A percentile compares a stretch with the other conserved stretches of the same genome.
Evolutionary conservation across 2,797 vertebrate species (phyloP).

Genomic region (Rhynchonycteris naso): DNA sequence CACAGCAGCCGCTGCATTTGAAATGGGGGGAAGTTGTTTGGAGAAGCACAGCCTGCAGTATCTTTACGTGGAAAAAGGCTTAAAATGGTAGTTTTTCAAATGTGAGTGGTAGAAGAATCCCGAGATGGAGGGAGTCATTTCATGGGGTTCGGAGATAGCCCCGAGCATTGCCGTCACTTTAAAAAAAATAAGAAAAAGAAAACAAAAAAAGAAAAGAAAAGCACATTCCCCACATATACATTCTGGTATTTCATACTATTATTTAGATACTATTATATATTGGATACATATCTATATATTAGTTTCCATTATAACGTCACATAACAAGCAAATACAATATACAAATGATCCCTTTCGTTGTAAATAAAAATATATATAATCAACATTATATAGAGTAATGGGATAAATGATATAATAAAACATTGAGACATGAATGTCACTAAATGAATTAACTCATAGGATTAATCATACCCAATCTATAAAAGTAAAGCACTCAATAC

Average conservation of each 20-base stretch:
- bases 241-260: neutral
- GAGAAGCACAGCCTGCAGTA: neutral
- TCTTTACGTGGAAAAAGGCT: neutral
- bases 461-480: neutral
- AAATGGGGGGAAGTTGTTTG: too few relatives aligned
- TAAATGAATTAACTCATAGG: neutral
- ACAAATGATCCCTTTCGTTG: neutral
- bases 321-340: neutral
- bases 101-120: neutral
- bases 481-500: neutral
- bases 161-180: neutral
- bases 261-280: too few relatives aligned
- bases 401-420: neutral
- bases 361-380: neutral
- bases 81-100: neutral
- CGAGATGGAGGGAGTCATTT: neutral
- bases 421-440: neutral
- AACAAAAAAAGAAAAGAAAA: neutral
- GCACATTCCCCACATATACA: neutral
- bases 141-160: neutral
- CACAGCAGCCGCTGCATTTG: neutral
- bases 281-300: neutral
- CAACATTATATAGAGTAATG: neutral
- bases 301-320: neutral
- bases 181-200: too few relatives aligned